Percentiles rank a stretch among this genome's conserved stretches.
Conservation (phyloP, 2,888 invertebrate genomes). For the Drosophila percnosoma region DNA sequence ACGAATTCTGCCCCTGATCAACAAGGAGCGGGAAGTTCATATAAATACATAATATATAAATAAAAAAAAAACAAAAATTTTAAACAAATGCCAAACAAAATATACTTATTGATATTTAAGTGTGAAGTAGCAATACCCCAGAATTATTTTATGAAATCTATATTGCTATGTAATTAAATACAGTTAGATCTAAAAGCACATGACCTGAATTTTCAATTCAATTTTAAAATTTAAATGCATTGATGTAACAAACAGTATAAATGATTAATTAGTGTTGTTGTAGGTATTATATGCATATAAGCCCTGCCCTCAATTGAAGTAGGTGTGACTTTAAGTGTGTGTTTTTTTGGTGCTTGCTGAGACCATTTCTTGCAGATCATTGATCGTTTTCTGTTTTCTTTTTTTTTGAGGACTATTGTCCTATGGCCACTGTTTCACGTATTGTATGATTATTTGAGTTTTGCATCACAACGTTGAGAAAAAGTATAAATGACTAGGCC, state of each 20-base stretch:
- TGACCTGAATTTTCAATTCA: conserved; percentile 68
- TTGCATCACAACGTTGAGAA: conserved; percentile 49
- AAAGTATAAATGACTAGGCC: conserved; percentile 56
- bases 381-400: conserved; percentile 4
- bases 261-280: conserved; percentile 18
- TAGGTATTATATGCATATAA: conserved; percentile 13
- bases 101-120: conserved; percentile 30
- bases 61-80: conserved; percentile 32
- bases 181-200: conserved; percentile 66
- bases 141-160: conserved; percentile 17
- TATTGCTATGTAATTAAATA: conserved; percentile 59
- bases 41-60: conserved; percentile 15
- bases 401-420: conserved; percentile 8
- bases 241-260: conserved; percentile 61
- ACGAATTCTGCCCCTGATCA: conserved; percentile 6
- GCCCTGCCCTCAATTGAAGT: conserved; percentile 10
- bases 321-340: conserved; percentile 8
- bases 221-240: conserved; percentile 69
- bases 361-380: conserved; percentile 39
- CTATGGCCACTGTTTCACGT: conserved; percentile 48
- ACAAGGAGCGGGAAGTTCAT: conserved; percentile 20
- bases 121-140: conserved; percentile 19
- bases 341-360: conserved; percentile 56
- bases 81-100: conserved; percentile 37
- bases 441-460: conserved; percentile 20